These are phyloP conservation scores for Capreolus pygargus DNA, from an alignment of 2,113 vertebrate species.

Conservation along the genomic window DNA sequence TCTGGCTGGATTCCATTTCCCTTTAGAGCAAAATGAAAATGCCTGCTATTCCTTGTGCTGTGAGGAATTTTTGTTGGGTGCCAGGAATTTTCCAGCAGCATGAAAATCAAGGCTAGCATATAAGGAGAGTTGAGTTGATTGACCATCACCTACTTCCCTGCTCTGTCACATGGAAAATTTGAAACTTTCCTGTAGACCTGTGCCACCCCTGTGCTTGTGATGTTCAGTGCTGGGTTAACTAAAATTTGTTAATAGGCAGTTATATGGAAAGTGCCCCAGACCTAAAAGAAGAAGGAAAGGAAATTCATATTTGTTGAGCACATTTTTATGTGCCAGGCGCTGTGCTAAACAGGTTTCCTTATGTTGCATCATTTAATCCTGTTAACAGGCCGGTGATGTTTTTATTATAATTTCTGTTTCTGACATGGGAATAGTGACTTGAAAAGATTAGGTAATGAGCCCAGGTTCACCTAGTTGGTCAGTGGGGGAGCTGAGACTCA, in stretches of 20 bases:
- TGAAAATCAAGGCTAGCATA: not conserved
- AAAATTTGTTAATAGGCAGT: not conserved
- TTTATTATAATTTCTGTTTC: not conserved
- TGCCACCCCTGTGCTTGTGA: not conserved
- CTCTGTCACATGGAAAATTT: not conserved
- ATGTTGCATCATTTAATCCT: not conserved
- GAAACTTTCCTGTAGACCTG: not conserved
- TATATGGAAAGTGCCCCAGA: not conserved
- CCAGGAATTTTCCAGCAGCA: slow-evolving; percentile 7
- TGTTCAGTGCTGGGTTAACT: not conserved
- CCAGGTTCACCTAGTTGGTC: not conserved
- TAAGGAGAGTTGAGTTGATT: not conserved
- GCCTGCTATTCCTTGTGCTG: not conserved
- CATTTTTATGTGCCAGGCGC: not conserved
- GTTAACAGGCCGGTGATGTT: not conserved
- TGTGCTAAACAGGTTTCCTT: not conserved
- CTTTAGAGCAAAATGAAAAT: not conserved
- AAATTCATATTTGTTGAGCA: not conserved
- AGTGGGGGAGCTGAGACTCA: not conserved
- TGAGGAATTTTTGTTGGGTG: not conserved
- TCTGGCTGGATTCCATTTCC: not conserved
- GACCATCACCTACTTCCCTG: not conserved
- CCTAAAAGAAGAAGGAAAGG: not conserved
- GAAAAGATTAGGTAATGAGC: not conserved
- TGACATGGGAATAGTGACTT: not conserved